These are phyloP conservation scores for Lepeophtheirus nordmannii DNA, from an alignment of 2,888 invertebrate genomes.

Conservation along the genomic window DNA sequence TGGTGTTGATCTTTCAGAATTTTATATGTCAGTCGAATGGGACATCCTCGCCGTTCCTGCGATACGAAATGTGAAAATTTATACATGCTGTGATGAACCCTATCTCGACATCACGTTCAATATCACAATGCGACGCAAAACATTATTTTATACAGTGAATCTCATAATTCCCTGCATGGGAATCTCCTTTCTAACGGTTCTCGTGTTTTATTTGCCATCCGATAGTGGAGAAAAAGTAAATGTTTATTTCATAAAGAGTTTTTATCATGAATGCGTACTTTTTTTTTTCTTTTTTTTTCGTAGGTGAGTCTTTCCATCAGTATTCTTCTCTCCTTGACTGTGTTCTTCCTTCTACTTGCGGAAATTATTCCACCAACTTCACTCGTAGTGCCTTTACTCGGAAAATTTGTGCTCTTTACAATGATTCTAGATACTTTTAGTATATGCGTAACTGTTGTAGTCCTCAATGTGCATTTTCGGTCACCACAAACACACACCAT, in stretches of 20 bases:
- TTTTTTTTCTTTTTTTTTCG: not conserved
- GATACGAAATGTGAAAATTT: conserved; percentile 35
- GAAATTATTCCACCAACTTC: conserved; percentile 81
- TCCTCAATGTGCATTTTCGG: conserved; percentile 40
- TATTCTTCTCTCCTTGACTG: conserved; percentile 81
- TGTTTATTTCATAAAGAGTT: conserved; percentile 28
- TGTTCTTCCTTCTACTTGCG: conserved; percentile 82
- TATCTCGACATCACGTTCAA: conserved; percentile 94
- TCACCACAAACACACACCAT: conserved; percentile 39
- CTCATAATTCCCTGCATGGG: conserved; percentile 80
- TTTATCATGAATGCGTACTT: not conserved
- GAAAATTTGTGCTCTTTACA: conserved; percentile 86
- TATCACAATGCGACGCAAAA: conserved; percentile 89
- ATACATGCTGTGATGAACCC: conserved; percentile 92
- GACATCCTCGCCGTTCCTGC: conserved; percentile 66
- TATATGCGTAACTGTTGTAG: conserved; percentile 38
- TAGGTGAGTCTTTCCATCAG: conserved; percentile 86
- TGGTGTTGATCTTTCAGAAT: conserved; percentile 85
- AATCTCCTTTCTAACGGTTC: conserved; percentile 78
- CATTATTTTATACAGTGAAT: conserved; percentile 85
- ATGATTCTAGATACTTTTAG: conserved; percentile 82
- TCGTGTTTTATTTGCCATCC: conserved; percentile 85
- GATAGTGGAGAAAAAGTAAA: conserved; percentile 91
- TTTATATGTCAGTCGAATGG: conserved; percentile 94
- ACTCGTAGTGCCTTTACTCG: conserved; percentile 76